These are phyloP conservation scores for Poecilia picta DNA, from an alignment of 2,797 vertebrate species.

Conservation along the genomic window DNA sequence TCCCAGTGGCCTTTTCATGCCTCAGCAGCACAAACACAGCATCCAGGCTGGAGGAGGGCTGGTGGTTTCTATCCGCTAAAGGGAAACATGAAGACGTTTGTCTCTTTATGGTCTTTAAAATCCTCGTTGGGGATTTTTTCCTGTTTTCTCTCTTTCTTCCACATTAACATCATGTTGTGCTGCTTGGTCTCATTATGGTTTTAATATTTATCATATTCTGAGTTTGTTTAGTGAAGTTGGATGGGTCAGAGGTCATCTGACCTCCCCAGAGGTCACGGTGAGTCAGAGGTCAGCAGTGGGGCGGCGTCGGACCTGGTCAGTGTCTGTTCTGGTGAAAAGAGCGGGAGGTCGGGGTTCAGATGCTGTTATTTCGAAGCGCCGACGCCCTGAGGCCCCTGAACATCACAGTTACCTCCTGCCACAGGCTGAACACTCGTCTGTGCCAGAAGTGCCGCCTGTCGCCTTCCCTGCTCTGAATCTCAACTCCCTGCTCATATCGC, in stretches of 20 bases:
- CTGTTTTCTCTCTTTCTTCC: not conserved
- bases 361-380: not conserved
- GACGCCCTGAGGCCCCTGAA: slow-evolving; percentile 24
- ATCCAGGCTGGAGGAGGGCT: not conserved
- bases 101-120: not conserved
- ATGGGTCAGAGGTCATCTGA: too few species aligned
- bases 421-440: slow-evolving; percentile 48
- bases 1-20: not conserved
- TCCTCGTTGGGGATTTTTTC: not conserved
- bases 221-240: not conserved
- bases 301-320: too few species aligned
- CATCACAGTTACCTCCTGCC: slow-evolving; percentile 43
- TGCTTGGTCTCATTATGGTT: not conserved
- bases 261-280: too few species aligned
- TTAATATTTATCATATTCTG: not conserved
- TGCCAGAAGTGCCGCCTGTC: slow-evolving; percentile 27
- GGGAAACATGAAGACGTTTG: too few species aligned
- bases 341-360: not conserved
- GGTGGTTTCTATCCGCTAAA: too few species aligned
- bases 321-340: not conserved
- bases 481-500: slow-evolving; percentile 39
- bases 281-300: too few species aligned
- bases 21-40: slow-evolving; percentile 1
- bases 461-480: slow-evolving; percentile 44
- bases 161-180: not conserved